Evolutionary conservation across 2,113 vertebrate species (phyloP), one percentile per base, ranked within the genome.

Genomic region (Pluvialis apricaria): DNA sequence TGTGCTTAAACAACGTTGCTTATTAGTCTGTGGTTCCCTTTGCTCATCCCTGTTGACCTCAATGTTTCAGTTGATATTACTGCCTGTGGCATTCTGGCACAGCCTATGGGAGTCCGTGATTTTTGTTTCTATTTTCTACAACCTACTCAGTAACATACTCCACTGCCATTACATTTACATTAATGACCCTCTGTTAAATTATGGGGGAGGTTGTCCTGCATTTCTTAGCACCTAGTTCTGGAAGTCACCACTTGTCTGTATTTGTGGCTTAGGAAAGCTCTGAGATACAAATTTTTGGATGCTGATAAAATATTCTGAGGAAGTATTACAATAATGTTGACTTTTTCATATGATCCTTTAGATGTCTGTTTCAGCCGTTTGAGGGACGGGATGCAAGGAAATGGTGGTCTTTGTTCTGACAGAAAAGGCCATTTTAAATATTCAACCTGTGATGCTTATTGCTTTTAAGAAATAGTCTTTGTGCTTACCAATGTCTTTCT

Each of bases 81-180:
- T 82, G 92, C 93, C 92, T 71, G 71, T 88, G 86, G 94, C 78
- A 54, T 82, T 90, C 85, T 93, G 88, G 93, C 85, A 88, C 38
- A 88, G 66, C 75, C 85, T 88, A 25, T 42, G 58, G 75, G 61
- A 92, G 32, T 69, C 87, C 85, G 73, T 54, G 58, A 66, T 57
- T 92, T 86, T 90, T 92, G 42, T 73, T 92, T 85, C 85, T 95
- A 21, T 96, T 94, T 97, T 94, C 57, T 88, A 66, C 29, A 60
- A 16, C 60, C 4, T 1, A 32, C 71, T 92, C 85, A 42, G 61
- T 93, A 77, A 77, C 58, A 54, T 54, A 80, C 28, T 72, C 68
- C 54, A 51, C 17, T 87, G 57, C 17, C 25, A 26, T 70, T 62
- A 10, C 5, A 38, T n/a, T 87, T 73, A 42, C 55, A 36, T 90